Evolutionary conservation across 2,888 invertebrate species (phyloP).

Genomic region (Bellardia bayeri): DNA sequence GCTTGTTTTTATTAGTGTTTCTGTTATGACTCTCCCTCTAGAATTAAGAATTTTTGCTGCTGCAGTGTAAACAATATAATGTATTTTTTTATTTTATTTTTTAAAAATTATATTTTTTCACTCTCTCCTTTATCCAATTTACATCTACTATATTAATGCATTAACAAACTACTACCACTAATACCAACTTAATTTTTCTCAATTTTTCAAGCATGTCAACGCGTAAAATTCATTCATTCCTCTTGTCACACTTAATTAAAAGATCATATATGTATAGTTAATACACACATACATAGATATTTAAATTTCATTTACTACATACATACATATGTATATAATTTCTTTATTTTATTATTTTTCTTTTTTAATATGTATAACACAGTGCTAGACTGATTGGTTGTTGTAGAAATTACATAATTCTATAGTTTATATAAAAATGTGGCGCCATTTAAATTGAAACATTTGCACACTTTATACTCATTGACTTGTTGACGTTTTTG

Average conservation of each 20-base stretch:
- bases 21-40: slow-evolving; percentile 38
- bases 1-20: slow-evolving; percentile 50
- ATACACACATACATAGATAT: not conserved
- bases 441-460: slow-evolving; percentile 36
- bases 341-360: slow-evolving; percentile 7
- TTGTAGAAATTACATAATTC: slow-evolving; percentile 56
- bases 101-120: slow-evolving; percentile 12
- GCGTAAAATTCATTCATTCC: slow-evolving; percentile 55
- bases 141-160: slow-evolving; percentile 15
- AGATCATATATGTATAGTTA: slow-evolving; percentile 52
- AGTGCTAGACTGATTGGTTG: slow-evolving; percentile 52
- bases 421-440: slow-evolving; percentile 47
- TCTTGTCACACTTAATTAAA: slow-evolving; percentile 68
- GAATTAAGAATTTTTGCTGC: slow-evolving; percentile 12
- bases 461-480: slow-evolving; percentile 10
- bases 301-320: not conserved
- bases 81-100: slow-evolving; percentile 19
- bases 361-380: slow-evolving; percentile 25
- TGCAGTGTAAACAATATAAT: slow-evolving; percentile 45
- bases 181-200: slow-evolving; percentile 38
- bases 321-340: not conserved
- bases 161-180: slow-evolving; percentile 31
- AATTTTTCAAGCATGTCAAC: slow-evolving; percentile 51
- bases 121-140: slow-evolving; percentile 49
- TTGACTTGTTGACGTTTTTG: slow-evolving; percentile 4